phyloP scores from a whole-genome alignment of 2,797 vertebrate species.

The Schizopygopsis pylzovi region DNA sequence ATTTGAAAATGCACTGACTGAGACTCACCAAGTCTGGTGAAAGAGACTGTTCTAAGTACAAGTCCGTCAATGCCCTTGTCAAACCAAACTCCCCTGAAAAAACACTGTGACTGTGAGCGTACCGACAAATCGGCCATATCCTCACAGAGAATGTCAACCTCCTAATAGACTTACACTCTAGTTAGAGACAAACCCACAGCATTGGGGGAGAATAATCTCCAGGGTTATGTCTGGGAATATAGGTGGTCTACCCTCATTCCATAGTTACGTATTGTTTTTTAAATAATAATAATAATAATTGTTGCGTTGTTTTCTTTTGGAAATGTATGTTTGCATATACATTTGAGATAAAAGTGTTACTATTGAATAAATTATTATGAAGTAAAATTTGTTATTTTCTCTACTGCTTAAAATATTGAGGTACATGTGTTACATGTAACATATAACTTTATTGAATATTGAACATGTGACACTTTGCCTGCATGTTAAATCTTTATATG shows the following conservation, averaged over 20 bases:
- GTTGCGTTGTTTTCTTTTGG: no score
- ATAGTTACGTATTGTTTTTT: neutral
- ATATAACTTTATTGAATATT: no score
- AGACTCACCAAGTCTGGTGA: neutral
- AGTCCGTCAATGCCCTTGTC: neutral
- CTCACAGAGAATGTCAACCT: neutral
- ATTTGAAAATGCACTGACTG: neutral
- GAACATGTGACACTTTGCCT: no score
- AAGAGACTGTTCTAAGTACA: neutral
- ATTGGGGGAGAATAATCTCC: conserved; percentile 11
- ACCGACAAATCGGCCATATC: neutral
- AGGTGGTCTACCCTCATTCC: neutral
- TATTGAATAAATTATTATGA: neutral
- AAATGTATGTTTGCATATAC: no score
- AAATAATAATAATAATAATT: no score
- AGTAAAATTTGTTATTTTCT: neutral
- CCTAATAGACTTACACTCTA: conserved; percentile 5
- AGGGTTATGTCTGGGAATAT: neutral
- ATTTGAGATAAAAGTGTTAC: no score
- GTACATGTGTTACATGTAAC: no score
- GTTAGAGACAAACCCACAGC: conserved; percentile 3
- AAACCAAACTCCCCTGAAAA: neutral
- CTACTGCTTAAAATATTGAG: neutral
- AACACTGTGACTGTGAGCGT: neutral
- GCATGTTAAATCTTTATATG: no score